phyloP scores from a whole-genome alignment of 2,888 invertebrate genomes.

The Rhaphigaster nebulosa region DNA sequence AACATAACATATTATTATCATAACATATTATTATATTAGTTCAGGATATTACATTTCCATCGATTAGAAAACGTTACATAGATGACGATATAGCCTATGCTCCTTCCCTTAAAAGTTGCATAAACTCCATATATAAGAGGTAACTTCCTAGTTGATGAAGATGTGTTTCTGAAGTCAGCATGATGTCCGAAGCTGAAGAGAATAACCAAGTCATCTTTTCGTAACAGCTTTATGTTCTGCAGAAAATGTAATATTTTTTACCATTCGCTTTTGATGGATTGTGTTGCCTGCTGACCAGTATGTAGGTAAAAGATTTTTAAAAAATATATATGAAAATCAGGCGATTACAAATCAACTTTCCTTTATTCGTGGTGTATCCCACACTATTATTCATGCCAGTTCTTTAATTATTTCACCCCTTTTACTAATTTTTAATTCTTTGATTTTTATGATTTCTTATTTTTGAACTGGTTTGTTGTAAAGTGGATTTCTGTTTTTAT shows the following conservation, averaged over 20 bases:
- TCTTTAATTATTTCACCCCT: no score
- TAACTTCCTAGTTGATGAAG: not conserved
- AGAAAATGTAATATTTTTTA: not conserved
- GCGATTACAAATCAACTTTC: no score
- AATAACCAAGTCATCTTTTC: not conserved
- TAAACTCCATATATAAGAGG: not conserved
- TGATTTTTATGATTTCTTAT: no score
- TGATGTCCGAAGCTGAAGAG: not conserved
- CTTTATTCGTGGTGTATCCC: no score
- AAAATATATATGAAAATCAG: not conserved
- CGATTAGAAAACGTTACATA: not conserved
- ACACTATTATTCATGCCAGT: no score
- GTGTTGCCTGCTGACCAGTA: not conserved
- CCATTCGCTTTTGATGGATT: not conserved
- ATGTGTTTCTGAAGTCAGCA: not conserved
- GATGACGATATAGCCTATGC: not conserved
- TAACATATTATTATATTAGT: no score
- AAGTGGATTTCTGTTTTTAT: no score
- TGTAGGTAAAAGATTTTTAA: no score
- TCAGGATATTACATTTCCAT: no score
- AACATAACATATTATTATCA: no score
- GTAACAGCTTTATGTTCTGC: not conserved
- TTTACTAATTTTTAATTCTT: no score
- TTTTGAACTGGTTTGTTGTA: no score
- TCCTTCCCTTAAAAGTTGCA: not conserved